These are phyloP conservation scores for Anarhynchus alexandrinus DNA, from an alignment of 2,113 vertebrate genomes.

Conservation along the genomic window DNA sequence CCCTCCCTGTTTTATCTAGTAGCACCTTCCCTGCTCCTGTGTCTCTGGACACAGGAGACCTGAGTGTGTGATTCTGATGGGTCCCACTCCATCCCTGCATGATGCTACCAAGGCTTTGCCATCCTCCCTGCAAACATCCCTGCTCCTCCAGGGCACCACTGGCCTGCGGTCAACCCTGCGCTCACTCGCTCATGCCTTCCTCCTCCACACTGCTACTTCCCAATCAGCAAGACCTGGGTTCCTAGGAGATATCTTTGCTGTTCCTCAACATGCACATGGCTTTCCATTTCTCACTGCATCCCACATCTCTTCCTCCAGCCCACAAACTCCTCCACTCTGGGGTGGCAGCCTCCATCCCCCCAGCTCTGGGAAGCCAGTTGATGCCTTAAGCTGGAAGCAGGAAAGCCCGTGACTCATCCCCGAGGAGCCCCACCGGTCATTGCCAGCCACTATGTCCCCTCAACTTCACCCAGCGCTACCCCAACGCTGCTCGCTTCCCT, in stretches of 20 bases:
- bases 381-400: not conserved
- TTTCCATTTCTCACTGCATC: not conserved
- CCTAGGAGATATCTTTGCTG: not conserved
- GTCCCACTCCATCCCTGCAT: not conserved
- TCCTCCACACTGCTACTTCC: not conserved
- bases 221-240: not conserved
- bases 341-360: not conserved
- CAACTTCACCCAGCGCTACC: not conserved
- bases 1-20: not conserved
- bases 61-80: fast-evolving
- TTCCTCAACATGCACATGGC: not conserved
- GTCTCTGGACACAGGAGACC: not conserved
- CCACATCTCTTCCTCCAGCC: not conserved
- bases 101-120: not conserved
- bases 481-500: not conserved
- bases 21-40: not conserved
- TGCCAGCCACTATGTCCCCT: not conserved
- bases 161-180: not conserved
- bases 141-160: not conserved
- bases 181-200: not conserved
- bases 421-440: fast-evolving
- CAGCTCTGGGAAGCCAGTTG: not conserved
- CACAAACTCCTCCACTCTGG: not conserved
- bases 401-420: not conserved
- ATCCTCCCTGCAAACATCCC: not conserved